Conservation (phyloP, 2,888 invertebrate species). For the Nymphalis c-album region DNA sequence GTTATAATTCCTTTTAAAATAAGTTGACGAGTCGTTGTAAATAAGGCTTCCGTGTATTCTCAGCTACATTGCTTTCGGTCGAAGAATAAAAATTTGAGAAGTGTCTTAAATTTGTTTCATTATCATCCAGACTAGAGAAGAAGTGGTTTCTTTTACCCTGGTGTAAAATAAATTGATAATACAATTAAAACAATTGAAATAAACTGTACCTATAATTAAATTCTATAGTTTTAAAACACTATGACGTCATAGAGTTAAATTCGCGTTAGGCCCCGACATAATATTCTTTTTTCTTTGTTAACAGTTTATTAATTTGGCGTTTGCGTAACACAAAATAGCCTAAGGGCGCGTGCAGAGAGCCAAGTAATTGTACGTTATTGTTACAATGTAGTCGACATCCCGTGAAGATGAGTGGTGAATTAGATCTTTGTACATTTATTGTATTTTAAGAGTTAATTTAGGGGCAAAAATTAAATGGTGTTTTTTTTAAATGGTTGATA, state of each 20-base stretch:
- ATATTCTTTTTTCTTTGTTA: not conserved
- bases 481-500: not conserved
- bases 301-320: slow-evolving; percentile 12
- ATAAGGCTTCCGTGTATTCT: no score
- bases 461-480: not conserved
- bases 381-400: slow-evolving; percentile 17
- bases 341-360: slow-evolving; percentile 17
- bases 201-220: no score
- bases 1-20: no score
- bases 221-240: no score
- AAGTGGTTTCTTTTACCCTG: no score
- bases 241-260: not conserved
- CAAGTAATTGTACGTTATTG: slow-evolving; percentile 24
- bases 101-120: no score
- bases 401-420: slow-evolving; percentile 18
- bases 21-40: no score
- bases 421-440: slow-evolving; percentile 1
- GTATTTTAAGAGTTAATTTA: slow-evolving; percentile 6
- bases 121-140: no score
- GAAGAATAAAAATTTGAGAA: no score
- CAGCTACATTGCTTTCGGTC: no score
- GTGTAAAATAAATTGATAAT: no score
- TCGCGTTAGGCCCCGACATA: not conserved
- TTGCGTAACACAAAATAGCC: slow-evolving; percentile 4
- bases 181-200: no score